Evolutionary conservation across 2,113 vertebrate species (phyloP).

Genomic region (Cyanoderma ruficeps): DNA sequence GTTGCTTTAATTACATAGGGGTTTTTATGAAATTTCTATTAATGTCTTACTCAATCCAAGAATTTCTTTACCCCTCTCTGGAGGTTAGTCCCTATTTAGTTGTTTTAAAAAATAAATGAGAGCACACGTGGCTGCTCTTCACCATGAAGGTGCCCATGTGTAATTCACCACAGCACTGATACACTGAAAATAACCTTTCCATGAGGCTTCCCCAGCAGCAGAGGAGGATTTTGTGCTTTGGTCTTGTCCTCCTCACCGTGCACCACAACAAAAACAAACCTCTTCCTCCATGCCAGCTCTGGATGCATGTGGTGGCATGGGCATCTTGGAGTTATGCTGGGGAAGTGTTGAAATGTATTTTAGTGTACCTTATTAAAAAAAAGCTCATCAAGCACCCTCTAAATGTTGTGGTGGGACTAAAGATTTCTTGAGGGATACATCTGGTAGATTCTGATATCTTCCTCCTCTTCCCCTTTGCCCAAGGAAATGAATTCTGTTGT

Average conservation of each 20-base stretch:
- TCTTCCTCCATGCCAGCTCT: background rate
- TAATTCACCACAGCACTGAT: no score
- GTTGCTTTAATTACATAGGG: accelerated
- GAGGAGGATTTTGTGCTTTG: background rate
- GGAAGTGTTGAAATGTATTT: background rate
- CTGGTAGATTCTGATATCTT: background rate
- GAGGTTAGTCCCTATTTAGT: background rate
- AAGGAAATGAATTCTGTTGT: background rate
- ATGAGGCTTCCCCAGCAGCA: background rate
- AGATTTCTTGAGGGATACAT: background rate
- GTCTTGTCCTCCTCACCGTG: accelerated
- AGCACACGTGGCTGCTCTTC: background rate
- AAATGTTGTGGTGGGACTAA: background rate
- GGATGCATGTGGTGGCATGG: background rate
- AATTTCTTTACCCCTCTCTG: background rate
- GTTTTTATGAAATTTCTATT: background rate
- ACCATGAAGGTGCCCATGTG: accelerated
- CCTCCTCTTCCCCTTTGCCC: background rate
- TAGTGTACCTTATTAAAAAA: background rate
- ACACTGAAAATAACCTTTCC: background rate
- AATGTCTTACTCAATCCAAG: background rate
- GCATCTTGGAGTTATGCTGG: background rate
- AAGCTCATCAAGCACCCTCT: background rate
- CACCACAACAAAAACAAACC: background rate
- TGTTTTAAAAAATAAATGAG: background rate